Evolutionary conservation across 2,113 vertebrate species (phyloP).

Genomic region (Sebastes schlegelii): DNA sequence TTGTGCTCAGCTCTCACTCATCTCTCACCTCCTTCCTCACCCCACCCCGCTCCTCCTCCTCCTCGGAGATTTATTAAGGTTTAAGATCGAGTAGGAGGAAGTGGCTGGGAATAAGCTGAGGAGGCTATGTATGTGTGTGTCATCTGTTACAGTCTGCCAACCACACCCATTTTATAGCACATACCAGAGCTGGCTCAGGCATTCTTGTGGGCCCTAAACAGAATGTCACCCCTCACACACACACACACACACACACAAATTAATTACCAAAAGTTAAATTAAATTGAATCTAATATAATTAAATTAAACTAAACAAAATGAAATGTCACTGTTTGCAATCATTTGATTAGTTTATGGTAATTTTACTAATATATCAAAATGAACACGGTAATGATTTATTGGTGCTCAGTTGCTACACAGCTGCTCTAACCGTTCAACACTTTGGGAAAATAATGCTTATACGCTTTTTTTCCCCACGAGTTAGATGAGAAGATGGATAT

Average conservation of each 20-base stretch:
- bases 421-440: neutral
- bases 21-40: conserved; percentile 55
- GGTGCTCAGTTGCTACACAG: neutral
- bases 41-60: conserved; percentile 7
- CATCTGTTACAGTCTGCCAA: conserved; percentile 34
- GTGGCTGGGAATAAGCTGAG: conserved; percentile 5
- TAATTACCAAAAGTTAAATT: neutral
- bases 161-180: conserved; percentile 59
- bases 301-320: neutral
- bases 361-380: neutral
- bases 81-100: conserved; percentile 5
- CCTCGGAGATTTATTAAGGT: neutral
- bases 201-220: neutral
- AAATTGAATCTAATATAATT: neutral
- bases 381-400: neutral
- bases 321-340: neutral
- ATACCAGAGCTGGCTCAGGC: conserved; percentile 38
- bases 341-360: neutral
- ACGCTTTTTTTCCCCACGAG: neutral
- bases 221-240: neutral
- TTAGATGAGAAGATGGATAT: neutral
- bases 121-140: conserved; percentile 11
- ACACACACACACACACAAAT: neutral
- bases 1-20: conserved; percentile 54
- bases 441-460: neutral